Base-by-base conservation (phyloP, 2,888 invertebrate genomes). In the Amblyjoppa proteus region DNA sequence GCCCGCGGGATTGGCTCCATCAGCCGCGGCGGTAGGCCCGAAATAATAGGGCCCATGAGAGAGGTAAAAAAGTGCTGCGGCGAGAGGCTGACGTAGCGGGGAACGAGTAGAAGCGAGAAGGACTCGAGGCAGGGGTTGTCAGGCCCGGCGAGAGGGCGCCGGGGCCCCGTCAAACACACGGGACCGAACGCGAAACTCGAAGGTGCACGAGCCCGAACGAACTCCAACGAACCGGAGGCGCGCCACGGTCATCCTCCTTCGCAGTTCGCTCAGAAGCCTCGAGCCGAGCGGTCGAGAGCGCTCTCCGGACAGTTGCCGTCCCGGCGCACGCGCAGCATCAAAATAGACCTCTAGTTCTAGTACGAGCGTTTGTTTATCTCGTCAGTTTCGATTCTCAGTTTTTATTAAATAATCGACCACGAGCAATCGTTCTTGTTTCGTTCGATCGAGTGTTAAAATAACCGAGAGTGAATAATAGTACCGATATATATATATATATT, bases 11-110 rank as follows among this genome's bases (percentile, higher is more conserved):
- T 89, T 88, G 87, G 88, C 87, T 84, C 88, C 88, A 88, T 89
- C 87, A 88, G 69, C 84, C 81, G 84, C 85, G 88, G 89, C 90
- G 87, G 89, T 88, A 81, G 88, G 88, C 77, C 87, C 87, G 82
- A 91, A 91, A 91, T 91, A 90, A 91, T 90, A 91, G 90, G 88
- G 87, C 88, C 89, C 87, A 74, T 73, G 71, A 86, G 85, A 84
- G 88, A 74, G 74, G 53, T 49, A 87, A 78, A 80, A 79, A 79
- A 53, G 71, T 75, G 83, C 58, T 73, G 80, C 28, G 58, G 66
- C 66, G 87, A 74, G 75, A 73, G 75, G 66, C 74, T 31, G 58
- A 53, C 49, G 51, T 7, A 64, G 73, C 49, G 74, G 70, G 79
- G 73, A 79, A 83, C 61, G 76, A 61, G 34, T 53, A 68, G 20